Evolutionary conservation across 2,113 vertebrate species (phyloP).

Genomic region (Notiomystis cincta): DNA sequence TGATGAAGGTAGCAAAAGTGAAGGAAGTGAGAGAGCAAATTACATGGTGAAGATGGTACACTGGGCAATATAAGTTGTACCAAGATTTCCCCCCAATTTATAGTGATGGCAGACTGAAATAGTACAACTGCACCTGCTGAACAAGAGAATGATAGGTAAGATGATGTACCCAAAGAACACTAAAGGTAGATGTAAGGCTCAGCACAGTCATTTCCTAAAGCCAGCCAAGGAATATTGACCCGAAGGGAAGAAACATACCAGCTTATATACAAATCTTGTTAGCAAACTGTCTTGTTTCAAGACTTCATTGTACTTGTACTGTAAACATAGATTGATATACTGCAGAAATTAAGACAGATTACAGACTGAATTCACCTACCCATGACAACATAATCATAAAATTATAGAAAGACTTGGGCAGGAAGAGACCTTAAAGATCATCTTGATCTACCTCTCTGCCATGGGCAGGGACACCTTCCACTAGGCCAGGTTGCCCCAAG

Average conservation of each 20-base stretch:
- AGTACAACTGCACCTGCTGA: neutral
- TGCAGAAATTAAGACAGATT: neutral
- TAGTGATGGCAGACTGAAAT: neutral
- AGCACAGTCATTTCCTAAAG: neutral
- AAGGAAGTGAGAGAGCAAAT: neutral
- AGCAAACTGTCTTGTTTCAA: neutral
- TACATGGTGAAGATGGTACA: neutral
- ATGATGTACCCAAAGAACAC: neutral
- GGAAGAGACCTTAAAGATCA: neutral
- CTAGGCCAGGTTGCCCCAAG: neutral
- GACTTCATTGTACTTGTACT: neutral
- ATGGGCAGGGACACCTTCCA: neutral
- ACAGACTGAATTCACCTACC: neutral
- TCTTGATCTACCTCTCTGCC: neutral
- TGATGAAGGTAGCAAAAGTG: neutral
- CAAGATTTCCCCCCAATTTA: neutral
- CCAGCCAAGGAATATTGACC: neutral
- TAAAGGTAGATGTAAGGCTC: neutral
- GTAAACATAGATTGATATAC: neutral
- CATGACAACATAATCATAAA: neutral
- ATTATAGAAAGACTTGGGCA: neutral
- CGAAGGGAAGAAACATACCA: neutral
- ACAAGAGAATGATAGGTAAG: neutral
- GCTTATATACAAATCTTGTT: neutral
- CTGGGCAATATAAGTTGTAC: neutral